phyloP scores from a whole-genome alignment of 2,797 vertebrate genomes.

The Crax fasciolata region DNA sequence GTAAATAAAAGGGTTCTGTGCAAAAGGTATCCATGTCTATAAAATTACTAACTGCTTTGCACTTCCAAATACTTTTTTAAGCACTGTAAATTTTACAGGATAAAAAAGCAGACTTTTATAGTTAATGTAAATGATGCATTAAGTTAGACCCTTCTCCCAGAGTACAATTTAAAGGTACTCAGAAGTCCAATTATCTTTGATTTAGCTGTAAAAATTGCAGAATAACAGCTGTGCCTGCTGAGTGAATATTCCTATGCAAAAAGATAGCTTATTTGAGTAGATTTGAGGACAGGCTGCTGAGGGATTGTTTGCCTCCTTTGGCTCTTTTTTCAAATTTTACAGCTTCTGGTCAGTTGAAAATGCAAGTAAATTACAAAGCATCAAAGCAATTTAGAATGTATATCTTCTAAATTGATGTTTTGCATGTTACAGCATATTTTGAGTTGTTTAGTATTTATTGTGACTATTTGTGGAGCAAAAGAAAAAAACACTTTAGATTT shows the following conservation, averaged over 20 bases:
- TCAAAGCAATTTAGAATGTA: not conserved
- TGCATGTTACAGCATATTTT: not conserved
- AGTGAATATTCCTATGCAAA: constrained; percentile 72
- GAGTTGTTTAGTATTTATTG: not conserved
- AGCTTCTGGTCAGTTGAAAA: constrained; percentile 53
- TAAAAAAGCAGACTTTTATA: constrained; percentile 72
- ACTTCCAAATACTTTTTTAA: constrained; percentile 64
- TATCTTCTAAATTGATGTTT: not conserved
- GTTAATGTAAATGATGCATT: constrained; percentile 79
- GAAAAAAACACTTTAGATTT: not conserved
- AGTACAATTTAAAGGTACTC: constrained; percentile 82
- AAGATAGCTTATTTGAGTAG: constrained; percentile 63
- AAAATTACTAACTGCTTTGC: constrained; percentile 68
- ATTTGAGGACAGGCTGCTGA: not conserved
- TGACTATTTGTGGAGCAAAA: not conserved
- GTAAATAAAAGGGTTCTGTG: constrained; percentile 51
- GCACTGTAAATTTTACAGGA: constrained; percentile 72
- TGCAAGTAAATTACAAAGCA: constrained; percentile 13
- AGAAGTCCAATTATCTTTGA: constrained; percentile 83
- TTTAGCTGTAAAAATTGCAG: constrained; percentile 79
- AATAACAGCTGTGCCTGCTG: constrained; percentile 77
- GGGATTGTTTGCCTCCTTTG: constrained; percentile 37
- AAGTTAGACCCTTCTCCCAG: constrained; percentile 73
- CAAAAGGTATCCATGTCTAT: constrained; percentile 31
- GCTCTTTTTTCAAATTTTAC: not conserved